Evolutionary conservation across 2,113 vertebrate genomes (phyloP).

Genomic region (Arothron firmamentum): DNA sequence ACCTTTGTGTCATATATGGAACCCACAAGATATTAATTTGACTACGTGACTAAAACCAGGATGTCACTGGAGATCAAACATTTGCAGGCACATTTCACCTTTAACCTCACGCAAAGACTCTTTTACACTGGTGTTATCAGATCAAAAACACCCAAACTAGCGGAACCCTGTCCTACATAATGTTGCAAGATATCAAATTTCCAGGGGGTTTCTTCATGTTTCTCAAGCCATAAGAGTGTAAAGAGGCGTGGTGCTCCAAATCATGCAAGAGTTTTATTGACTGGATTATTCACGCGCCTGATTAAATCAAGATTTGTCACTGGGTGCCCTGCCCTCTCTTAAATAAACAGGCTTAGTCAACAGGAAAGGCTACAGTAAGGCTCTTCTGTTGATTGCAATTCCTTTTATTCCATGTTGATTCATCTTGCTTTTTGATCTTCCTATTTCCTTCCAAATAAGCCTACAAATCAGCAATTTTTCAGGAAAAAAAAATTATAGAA

Average conservation of each 20-base stretch:
- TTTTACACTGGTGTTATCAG: neutral
- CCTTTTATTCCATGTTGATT: neutral
- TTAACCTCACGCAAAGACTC: neutral
- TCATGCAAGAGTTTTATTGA: constrained; percentile 23
- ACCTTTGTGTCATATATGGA: constrained; percentile 6
- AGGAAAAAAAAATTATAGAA: no score
- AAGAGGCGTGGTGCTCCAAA: constrained; percentile 20
- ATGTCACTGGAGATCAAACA: neutral
- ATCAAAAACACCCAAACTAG: no score
- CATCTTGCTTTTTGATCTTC: constrained; percentile 1
- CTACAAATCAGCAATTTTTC: no score
- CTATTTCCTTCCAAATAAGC: neutral
- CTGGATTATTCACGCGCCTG: constrained; percentile 7
- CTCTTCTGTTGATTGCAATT: neutral
- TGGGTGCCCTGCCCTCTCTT: constrained; percentile 4
- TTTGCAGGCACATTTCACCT: constrained; percentile 1
- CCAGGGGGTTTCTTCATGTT: constrained; percentile 4
- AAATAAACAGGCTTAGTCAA: constrained; percentile 29
- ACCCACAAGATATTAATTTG: constrained; percentile 10
- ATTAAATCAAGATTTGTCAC: constrained; percentile 29
- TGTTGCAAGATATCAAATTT: neutral
- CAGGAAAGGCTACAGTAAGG: constrained; percentile 33
- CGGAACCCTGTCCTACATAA: no score
- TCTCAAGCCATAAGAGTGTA: constrained; percentile 1
- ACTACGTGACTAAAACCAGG: constrained; percentile 11